These are phyloP conservation scores for Pseudopleuronectes americanus DNA, from an alignment of 2,797 vertebrate genomes.

Conservation along the genomic window DNA sequence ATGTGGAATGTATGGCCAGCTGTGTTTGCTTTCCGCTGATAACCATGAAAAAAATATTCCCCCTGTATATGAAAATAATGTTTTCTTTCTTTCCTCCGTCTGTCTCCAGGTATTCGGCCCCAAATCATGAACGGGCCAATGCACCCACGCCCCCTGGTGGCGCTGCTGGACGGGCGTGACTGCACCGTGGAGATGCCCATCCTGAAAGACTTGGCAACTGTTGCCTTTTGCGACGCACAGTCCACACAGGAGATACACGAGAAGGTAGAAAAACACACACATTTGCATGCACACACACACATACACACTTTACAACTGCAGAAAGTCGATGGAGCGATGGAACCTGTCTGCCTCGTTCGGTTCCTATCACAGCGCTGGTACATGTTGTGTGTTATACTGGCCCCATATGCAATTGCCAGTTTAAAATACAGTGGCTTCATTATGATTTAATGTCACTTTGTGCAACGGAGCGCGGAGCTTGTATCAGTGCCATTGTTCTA, in stretches of 20 bases:
- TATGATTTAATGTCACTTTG: conserved; percentile 76
- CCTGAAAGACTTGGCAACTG: conserved; percentile 95
- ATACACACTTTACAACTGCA: not conserved
- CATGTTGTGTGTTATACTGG: conserved; percentile 55
- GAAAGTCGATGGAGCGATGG: conserved; percentile 19
- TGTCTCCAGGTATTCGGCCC: conserved; percentile 91
- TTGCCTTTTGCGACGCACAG: conserved; percentile 96
- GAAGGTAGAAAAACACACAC: conserved; percentile 83
- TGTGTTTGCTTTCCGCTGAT: too few relatives aligned
- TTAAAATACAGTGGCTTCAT: conserved; percentile 77
- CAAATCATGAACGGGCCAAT: conserved; percentile 97
- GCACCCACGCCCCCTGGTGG: conserved; percentile 96
- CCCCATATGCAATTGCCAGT: conserved; percentile 63
- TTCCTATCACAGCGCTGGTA: conserved; percentile 39
- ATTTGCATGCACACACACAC: not conserved
- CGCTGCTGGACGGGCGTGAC: conserved; percentile 94
- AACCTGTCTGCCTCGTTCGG: conserved; percentile 33
- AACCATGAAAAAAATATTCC: not conserved
- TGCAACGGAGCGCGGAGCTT: conserved; percentile 51
- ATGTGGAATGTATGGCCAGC: too few relatives aligned
- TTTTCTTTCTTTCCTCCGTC: not conserved
- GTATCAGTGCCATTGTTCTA: conserved; percentile 69
- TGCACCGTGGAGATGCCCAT: conserved; percentile 99
- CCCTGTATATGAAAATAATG: not conserved
- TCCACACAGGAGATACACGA: conserved; percentile 98